Conservation (phyloP, 2,888 invertebrate genomes). For the Liodrosophila aerea region DNA sequence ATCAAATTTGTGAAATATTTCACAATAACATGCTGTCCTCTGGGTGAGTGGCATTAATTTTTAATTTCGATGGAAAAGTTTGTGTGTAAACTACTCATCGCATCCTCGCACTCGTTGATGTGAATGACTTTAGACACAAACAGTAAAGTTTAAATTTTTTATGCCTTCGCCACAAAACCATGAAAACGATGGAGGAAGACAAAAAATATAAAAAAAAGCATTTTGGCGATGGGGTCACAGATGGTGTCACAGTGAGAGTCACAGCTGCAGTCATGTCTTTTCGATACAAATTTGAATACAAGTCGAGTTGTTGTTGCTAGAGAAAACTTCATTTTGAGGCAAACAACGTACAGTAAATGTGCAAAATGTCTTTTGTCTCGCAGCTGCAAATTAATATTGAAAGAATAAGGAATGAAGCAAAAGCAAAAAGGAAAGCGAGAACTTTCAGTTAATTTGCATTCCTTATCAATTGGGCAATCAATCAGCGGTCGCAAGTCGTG, state of each 20-base stretch:
- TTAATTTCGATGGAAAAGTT: not conserved
- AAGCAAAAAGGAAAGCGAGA: not conserved
- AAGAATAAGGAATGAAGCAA: not conserved
- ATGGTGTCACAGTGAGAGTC: constrained; percentile 30
- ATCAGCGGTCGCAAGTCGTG: constrained; percentile 70
- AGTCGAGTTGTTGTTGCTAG: constrained; percentile 13
- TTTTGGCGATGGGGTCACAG: constrained; percentile 19
- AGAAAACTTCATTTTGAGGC: constrained; percentile 33
- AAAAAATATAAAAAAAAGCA: constrained; percentile 1
- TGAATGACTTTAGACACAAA: constrained; percentile 37
- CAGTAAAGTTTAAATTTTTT: constrained; percentile 33
- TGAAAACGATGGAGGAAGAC: constrained; percentile 11
- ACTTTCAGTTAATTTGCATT: constrained; percentile 47
- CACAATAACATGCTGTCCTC: not conserved
- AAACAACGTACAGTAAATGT: constrained; percentile 42
- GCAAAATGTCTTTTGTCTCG: constrained; percentile 57
- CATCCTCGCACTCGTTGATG: constrained; percentile 32
- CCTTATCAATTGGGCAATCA: constrained; percentile 62
- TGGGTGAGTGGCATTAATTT: not conserved
- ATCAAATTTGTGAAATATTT: not conserved
- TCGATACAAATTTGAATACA: constrained; percentile 59
- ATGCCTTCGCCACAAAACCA: constrained; percentile 25
- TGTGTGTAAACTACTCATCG: not conserved
- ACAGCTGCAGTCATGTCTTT: constrained; percentile 59
- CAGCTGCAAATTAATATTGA: constrained; percentile 58